These are phyloP conservation scores for Gymnocypris eckloni DNA, from an alignment of 2,797 vertebrate genomes.

Conservation along the genomic window DNA sequence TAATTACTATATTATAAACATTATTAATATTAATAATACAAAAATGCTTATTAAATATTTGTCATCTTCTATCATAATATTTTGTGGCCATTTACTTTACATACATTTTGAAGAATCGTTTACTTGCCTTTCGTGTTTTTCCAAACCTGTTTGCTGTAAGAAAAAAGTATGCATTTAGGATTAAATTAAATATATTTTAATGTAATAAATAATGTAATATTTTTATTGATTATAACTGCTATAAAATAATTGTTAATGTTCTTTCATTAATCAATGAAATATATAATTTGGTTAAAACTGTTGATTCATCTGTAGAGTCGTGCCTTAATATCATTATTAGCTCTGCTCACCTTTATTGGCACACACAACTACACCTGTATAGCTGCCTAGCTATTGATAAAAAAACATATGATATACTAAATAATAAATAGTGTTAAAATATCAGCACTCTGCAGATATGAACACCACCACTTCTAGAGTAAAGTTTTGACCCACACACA, in stretches of 20 bases:
- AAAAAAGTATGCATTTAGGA: too few relatives aligned
- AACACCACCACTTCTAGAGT: not conserved
- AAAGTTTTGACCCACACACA: constrained; percentile 5
- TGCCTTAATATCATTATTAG: not conserved
- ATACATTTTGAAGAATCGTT: not conserved
- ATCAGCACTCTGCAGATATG: not conserved
- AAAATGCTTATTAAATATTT: not conserved
- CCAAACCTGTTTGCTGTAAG: too few relatives aligned
- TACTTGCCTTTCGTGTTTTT: not conserved
- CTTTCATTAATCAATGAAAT: too few relatives aligned
- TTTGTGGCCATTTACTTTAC: not conserved
- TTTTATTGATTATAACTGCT: too few relatives aligned
- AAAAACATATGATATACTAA: not conserved
- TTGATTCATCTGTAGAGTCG: not conserved
- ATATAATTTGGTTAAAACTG: not conserved
- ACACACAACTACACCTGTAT: not conserved
- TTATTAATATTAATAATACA: not conserved
- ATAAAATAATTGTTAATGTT: too few relatives aligned
- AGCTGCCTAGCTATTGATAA: not conserved
- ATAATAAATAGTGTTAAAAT: not conserved
- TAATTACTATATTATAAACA: not conserved
- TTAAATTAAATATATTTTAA: too few relatives aligned
- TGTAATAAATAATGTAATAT: too few relatives aligned
- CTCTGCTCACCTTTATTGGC: not conserved
- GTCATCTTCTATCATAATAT: not conserved